Base-by-base conservation (phyloP, 2,113 vertebrate genomes). In the Condylura cristata region DNA sequence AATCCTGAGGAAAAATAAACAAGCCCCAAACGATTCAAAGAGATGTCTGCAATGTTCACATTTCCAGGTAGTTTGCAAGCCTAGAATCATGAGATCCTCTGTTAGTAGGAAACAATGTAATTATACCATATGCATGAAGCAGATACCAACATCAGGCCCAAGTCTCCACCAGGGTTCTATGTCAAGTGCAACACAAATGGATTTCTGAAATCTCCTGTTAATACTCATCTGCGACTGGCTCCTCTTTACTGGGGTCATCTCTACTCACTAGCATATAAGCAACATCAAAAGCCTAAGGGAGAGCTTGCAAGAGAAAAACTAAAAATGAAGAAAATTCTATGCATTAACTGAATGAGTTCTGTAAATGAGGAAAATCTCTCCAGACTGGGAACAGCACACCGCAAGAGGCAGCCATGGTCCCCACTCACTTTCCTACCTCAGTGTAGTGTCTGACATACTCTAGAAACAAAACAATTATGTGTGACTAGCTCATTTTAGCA, bases 1-100 rank as follows among this genome's bases (percentile, higher is more conserved):
- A 79, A 46, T 72, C 60, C 82, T 86, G n/a, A 41, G 46, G 82
- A 92, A 86, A 88, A 95, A 86, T 72, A 89, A 96, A 96, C 56
- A 89, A 10, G 8, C 4, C 28, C 41, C 46, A 83, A 80, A 82
- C 78, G 8, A 83, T 1, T 0, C 2, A 81, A 87, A 32, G 48
- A 10, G 26, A 48, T 13, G 9, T 46, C 63, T 30, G n/a, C 22
- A 51, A 48, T 56, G 53, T 72, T 90, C 83, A 44, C 16, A 24
- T 75, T 63, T 89, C 46, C 79, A 75, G 53, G 51, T 81, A 51
- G 24, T 53, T 68, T 70, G 53, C 61, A 82, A 86, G 58, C 32
- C 68, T 28, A 30, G 78, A 92, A 90, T 65, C 51, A 68, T 34
- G 48, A 13, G 32, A 18, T 16, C 46, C 26, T 92, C 79, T 46